Evolutionary conservation across 2,797 vertebrate species (phyloP), one percentile per base, ranked within the genome.

Genomic region (Liasis olivaceus): DNA sequence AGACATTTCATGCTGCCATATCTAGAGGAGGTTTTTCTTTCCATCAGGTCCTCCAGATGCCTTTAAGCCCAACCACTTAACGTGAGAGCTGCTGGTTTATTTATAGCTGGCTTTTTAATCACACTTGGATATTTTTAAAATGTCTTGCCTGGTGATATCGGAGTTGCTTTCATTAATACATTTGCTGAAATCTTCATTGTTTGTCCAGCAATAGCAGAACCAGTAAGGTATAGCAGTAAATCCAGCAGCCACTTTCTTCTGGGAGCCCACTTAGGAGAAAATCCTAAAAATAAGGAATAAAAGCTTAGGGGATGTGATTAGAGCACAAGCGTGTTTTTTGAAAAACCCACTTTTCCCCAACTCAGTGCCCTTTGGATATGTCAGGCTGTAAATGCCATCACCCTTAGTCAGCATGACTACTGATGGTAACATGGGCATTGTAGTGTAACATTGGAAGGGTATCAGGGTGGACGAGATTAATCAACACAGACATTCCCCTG

Each of bases 51-150:
- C 72, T 96, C 96, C 69, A 77, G 86, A 85, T 64, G 88, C 86
- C 93, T 91, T 95, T 95, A 15, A 63, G 77, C 93, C 92, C 81
- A 93, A 63, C 92, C 94, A 28, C 28, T 92, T 63, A 84, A 58
- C 84, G 15, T 86, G 87, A 95, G 89, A 94, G 77, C 69, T 91
- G 85, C 56, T 92, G 36, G 59, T 31, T 90, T 97, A 96, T 97
- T 97, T 97, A 95, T 96, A 97, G 95, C 36, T 91, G 60, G 51
- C 88, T 85, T 95, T 93, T 92, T 84, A 96, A 93, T 93, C 0
- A 0, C 93, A 63, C 86, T 86, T 90, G 17, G 88, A 93, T 95
- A 94, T 91, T 95, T 95, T 93, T 93, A 94, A 96, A 96, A 93
- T 69, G 88, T 62, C 95, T 89, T 94, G 92, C 77, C 92, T 91